A percentile compares a stretch with the other conserved stretches of the same genome.
These are phyloP conservation scores for Macrobrachium nipponense DNA, from an alignment of 1,140 invertebrate genomes.

Conservation along the genomic window DNA sequence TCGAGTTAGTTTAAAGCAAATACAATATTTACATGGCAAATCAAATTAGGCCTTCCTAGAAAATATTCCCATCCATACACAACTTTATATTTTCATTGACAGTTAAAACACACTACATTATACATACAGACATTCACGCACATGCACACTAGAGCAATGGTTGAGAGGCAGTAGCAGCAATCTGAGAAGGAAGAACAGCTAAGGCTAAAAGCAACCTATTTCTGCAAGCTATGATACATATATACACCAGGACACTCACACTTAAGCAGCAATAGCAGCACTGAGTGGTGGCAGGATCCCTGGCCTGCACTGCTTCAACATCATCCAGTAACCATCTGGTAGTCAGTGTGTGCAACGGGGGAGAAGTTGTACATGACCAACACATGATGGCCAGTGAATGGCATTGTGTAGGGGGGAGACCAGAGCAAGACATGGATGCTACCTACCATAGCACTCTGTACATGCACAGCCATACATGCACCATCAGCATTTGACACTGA, in stretches of 20 bases:
- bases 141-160: conserved; percentile 40
- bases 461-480: conserved; percentile 47
- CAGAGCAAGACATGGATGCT: conserved; percentile 36
- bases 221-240: conserved; percentile 44
- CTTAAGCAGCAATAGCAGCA: conserved; percentile 28
- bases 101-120: conserved; percentile 56
- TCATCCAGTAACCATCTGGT: conserved; percentile 48
- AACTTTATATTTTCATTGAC: conserved; percentile 52
- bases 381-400: conserved; percentile 46
- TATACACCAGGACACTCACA: conserved; percentile 53
- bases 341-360: conserved; percentile 42
- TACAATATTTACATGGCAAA: conserved; percentile 53
- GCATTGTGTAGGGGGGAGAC: conserved; percentile 60
- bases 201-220: conserved; percentile 54
- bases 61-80: conserved; percentile 57
- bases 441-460: conserved; percentile 37
- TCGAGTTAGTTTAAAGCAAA: conserved; percentile 54
- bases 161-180: conserved; percentile 41
- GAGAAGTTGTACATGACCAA: conserved; percentile 49
- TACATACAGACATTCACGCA: conserved; percentile 37
- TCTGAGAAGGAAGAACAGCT: conserved; percentile 34
- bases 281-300: conserved; percentile 40
- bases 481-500: conserved; percentile 45
- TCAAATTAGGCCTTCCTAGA: conserved; percentile 59
- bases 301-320: conserved; percentile 55